A percentile compares a stretch with the other conserved stretches of the same genome.
Evolutionary conservation across 1,140 invertebrate genomes (phyloP).

Genomic region (Tetragonula clypearis): DNA sequence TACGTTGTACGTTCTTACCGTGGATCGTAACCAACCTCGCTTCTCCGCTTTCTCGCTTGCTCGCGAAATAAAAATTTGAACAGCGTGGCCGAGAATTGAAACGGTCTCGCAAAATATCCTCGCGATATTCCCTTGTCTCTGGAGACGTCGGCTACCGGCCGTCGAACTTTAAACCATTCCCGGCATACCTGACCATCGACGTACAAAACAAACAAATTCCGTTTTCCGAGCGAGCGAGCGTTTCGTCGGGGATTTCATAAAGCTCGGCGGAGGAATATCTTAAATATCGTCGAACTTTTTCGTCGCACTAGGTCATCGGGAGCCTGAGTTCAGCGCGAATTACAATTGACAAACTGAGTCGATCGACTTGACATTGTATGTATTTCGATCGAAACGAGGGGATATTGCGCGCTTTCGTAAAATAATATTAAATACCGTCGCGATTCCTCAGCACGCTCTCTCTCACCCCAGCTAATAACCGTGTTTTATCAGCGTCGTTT

Average conservation of each 20-base stretch:
- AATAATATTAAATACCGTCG: neutral
- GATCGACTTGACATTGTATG: neutral
- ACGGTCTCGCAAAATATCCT: conserved; percentile 47
- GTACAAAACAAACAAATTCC: conserved; percentile 32
- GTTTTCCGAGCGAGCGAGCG: conserved; percentile 44
- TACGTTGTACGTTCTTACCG: conserved; percentile 50
- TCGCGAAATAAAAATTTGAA: conserved; percentile 49
- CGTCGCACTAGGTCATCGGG: neutral
- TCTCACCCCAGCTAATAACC: neutral
- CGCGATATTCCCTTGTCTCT: conserved; percentile 41
- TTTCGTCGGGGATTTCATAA: conserved; percentile 50
- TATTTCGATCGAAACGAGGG: neutral
- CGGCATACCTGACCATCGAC: conserved; percentile 49
- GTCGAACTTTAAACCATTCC: conserved; percentile 45
- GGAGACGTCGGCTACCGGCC: conserved; percentile 27
- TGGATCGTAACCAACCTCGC: conserved; percentile 18
- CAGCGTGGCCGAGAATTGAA: conserved; percentile 41
- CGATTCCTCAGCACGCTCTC: neutral
- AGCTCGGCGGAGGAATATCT: conserved; percentile 33
- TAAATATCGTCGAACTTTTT: conserved; percentile 17
- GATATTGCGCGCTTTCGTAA: neutral
- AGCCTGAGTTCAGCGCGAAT: neutral
- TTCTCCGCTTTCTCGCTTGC: neutral
- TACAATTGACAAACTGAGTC: neutral
- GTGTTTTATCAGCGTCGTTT: neutral